Evolutionary conservation across 2,113 vertebrate species (phyloP).

Genomic region (Carassius gibelio): DNA sequence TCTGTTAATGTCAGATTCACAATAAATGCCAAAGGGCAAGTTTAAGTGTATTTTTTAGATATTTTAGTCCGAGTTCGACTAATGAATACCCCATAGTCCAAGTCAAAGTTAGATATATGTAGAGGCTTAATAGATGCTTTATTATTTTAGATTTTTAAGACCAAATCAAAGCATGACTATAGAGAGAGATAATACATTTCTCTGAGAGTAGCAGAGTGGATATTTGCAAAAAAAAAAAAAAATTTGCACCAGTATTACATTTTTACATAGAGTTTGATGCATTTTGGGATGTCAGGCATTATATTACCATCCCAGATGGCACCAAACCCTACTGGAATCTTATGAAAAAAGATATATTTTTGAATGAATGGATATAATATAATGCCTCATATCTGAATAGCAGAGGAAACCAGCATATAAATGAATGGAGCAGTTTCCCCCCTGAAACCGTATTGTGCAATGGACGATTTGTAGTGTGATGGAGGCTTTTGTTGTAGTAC

Average conservation of each 20-base stretch:
- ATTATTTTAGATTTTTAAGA: neutral
- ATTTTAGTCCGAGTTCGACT: neutral
- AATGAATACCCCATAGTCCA: slow-evolving; percentile 3
- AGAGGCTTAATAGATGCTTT: neutral
- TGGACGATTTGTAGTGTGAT: neutral
- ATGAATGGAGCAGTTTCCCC: neutral
- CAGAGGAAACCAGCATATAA: neutral
- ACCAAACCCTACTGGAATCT: neutral
- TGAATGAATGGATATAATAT: neutral
- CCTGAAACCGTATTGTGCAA: neutral
- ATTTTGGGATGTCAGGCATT: neutral
- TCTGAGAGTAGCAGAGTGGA: neutral
- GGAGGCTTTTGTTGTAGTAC: neutral
- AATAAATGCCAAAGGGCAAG: slow-evolving; percentile 1
- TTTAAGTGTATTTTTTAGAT: neutral
- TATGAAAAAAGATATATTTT: neutral
- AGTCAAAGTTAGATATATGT: slow-evolving; percentile 25
- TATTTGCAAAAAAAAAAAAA: neutral
- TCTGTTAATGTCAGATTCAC: slow-evolving; percentile 7
- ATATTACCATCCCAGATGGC: neutral
- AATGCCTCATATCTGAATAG: neutral
- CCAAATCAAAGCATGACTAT: neutral
- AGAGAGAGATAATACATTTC: neutral
- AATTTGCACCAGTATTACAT: neutral
- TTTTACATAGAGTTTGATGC: neutral